Evolutionary conservation across 2,797 vertebrate genomes (phyloP), one percentile per base, ranked within the genome.

Genomic region (Lagorchestes hirsutus): DNA sequence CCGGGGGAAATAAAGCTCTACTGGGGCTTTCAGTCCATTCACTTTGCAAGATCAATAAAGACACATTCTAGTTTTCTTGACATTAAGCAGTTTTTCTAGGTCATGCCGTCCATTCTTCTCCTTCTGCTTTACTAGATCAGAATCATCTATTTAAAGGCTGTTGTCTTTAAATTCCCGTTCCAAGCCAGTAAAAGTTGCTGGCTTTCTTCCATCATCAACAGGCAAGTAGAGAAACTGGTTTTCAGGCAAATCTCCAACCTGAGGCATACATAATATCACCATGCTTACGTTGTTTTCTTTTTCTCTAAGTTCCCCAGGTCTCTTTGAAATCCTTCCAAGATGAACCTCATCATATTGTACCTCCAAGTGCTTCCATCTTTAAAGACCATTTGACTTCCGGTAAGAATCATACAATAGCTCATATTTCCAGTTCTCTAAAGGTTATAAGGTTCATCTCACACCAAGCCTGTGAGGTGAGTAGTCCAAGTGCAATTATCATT

Each of bases 261-360:
- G 11, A 55, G 56, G 29, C 29, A 82, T 92, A 94, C 29, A 82
- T 92, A 94, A 54, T 91, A 10, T 59, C 55, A 94, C 52, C 27
- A 92, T 55, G 3, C 2, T 97, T 24, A 98, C 0, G 0, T 8
- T 93, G 40, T 97, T 93, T 94, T 95, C 52, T 62, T 94, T 93
- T 95, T 91, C 40, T 96, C 95, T 67, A 95, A 98, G 98, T 87
- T 82, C n/a, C 92, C 24, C 94, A 95, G 95, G 90, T 94, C 82
- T 87, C 55, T 11, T 0, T 18, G 18, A 92, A 95, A 59, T 93
- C 93, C 58, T 93, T 46, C 40, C 97, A 96, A 92, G 62, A 8
- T 0, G 90, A 92, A 16, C 50, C 58, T 92, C 55, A 4, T 90
- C 96, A 95, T 93, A 90, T 92, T 55, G 74, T 29, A 18, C 93